Evolutionary conservation across 2,113 vertebrate species (phyloP).

Genomic region (Poecile atricapillus): DNA sequence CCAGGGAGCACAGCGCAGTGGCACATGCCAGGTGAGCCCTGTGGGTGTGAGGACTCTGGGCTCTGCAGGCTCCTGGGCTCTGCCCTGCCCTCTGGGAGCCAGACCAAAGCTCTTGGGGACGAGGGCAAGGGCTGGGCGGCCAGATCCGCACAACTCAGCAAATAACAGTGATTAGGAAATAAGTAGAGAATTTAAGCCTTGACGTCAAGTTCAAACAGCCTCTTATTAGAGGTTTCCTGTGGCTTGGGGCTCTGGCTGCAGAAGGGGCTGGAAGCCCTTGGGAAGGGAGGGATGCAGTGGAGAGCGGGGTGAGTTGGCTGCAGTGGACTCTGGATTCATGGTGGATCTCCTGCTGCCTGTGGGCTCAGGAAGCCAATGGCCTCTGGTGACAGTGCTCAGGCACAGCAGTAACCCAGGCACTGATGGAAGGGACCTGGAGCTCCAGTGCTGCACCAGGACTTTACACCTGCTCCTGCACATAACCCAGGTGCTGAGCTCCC

Average conservation of each 20-base stretch:
- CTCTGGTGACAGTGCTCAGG: background rate
- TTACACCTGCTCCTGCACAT: background rate
- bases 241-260: constrained; percentile 1
- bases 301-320: background rate
- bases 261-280: background rate
- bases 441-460: background rate
- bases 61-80: background rate
- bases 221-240: constrained; percentile 64
- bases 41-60: background rate
- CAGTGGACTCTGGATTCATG: background rate
- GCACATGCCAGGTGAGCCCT: fast-evolving
- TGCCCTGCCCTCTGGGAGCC: background rate
- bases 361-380: fast-evolving
- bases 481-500: background rate
- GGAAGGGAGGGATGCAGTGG: background rate
- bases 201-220: constrained; percentile 25
- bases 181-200: constrained; percentile 21
- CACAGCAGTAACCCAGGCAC: fast-evolving
- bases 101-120: background rate
- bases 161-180: constrained; percentile 41
- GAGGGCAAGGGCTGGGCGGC: background rate
- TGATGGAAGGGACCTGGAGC: fast-evolving
- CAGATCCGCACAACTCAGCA: constrained; percentile 25
- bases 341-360: background rate
- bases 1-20: background rate